Evolutionary conservation across 2,888 invertebrate species (phyloP), one percentile per base, ranked within the genome.

Genomic region (Heteropelma amictum): DNA sequence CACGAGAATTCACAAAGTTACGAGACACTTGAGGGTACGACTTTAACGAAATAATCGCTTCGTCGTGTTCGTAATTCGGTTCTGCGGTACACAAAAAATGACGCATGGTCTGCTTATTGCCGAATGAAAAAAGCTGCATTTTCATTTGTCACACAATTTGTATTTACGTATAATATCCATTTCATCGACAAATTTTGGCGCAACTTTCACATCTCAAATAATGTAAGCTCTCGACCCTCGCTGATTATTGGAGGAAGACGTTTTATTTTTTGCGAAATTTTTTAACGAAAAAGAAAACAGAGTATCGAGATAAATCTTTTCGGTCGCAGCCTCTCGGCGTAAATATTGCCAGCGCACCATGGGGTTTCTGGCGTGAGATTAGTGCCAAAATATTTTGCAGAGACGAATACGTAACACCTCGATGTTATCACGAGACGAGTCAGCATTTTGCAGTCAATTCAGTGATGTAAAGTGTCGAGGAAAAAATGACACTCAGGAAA

Each of bases 311-410:
- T 60, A 7, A 17, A 17, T 30, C 45, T n/a, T 12, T 10, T n/a
- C 10, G 23, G 12, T 38, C 38, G 33, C 17, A 28, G 28, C 3
- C n/a, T 8, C 7, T 49, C 40, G 30, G 21, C 30, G 12, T 64
- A 12, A 49, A 33, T 56, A 17, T 14, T 58, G 64, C 71, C 71
- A 71, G 30, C n/a, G 47, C 47, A n/a, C 71, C 12, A 30, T 53
- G 56, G 64, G 71, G 54, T 14, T 26, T 33, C 54, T 70, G 61
- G 69, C 45, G 8, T 2, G 35, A 30, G 54, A 45, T 45, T 23
- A 45, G 33, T 45, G 42, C 45, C 54, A 65, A 54, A 65, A 54
- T 53, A 10, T 23, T 65, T 54, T 14, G 12, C 12, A 10, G 17
- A 47, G 6, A 6, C 23, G 17, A 26, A 19, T 12, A 58, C 17